Base-by-base conservation (phyloP, 1,140 invertebrate genomes). In the Drosophila nigromelanica region DNA sequence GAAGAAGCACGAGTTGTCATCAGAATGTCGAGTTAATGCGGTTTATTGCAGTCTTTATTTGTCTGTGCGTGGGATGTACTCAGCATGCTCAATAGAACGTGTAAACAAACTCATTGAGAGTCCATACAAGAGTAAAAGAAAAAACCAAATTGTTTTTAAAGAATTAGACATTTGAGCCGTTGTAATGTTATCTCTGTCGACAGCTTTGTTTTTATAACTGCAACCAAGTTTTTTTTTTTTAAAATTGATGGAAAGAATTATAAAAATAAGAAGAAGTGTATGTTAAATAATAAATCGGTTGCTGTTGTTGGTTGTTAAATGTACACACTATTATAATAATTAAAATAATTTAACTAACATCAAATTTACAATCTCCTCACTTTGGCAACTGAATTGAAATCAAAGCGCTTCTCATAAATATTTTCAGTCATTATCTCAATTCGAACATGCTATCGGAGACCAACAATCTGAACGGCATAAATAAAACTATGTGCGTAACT, bases 11-110 rank as follows among this genome's bases (percentile, higher is more conserved):
- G 33, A 10, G 33, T 35, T 70, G 60, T 70, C 60, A 70, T 45
- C 67, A 63, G 35, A 55, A 55, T 40, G 40, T 39, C 48, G 42
- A 51, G 35, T 48, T 56, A 56, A 15, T 39, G 48, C 60, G 18
- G 12, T 30, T 3, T 45, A 59, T 40, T 51, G 48, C 14, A 14
- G 43, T 47, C 27, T 35, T 12, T 43, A 4, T n/a, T 40, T 4
- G 15, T 24, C 40, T 58, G 35, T 10, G 35, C 30, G 63, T 58
- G 52, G 54, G 52, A 8, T 33, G 52, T 14, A 66, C 63, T 66
- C 33, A 47, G 33, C n/a, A 35, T 45, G 55, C 40, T 58, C 40
- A 45, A 58, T 33, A 42, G n/a, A 64, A 64, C 40, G 18, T 54
- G 30, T 24, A 64, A 64, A 45, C 39, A 37, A 63, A 52, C 12